Evolutionary conservation across 1,140 invertebrate species (phyloP).

Genomic region (Hylaeus anthracinus): DNA sequence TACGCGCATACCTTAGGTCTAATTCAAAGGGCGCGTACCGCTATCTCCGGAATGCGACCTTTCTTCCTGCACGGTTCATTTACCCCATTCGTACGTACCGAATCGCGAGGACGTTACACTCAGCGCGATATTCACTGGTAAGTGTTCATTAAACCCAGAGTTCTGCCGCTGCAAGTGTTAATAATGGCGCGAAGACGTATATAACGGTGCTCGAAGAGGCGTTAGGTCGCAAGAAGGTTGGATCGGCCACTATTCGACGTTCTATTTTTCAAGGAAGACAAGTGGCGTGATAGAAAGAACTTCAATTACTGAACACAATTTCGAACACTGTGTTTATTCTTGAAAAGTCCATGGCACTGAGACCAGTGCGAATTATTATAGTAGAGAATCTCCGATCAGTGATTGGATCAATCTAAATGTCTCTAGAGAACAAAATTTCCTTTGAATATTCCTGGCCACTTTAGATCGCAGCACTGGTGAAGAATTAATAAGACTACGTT

Average conservation of each 20-base stretch:
- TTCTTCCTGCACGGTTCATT: slow-evolving; percentile 63
- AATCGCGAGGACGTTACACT: slow-evolving; percentile 59
- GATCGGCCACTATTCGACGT: not conserved
- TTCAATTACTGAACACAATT: too few relatives aligned
- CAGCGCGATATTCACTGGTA: slow-evolving; percentile 56
- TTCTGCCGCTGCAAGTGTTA: slow-evolving; percentile 42
- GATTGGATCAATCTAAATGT: too few relatives aligned
- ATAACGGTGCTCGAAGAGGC: not conserved
- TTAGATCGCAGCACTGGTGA: too few relatives aligned
- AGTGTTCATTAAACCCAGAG: slow-evolving; percentile 63
- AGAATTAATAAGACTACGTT: too few relatives aligned
- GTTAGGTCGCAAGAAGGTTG: not conserved
- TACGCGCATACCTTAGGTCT: slow-evolving; percentile 62
- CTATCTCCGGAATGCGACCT: slow-evolving; percentile 62
- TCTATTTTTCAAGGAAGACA: slow-evolving; percentile 13
- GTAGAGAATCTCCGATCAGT: too few relatives aligned
- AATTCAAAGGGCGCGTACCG: slow-evolving; percentile 58
- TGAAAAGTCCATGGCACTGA: too few relatives aligned
- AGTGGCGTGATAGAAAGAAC: too few relatives aligned
- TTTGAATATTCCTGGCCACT: too few relatives aligned
- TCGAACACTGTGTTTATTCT: too few relatives aligned
- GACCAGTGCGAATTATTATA: too few relatives aligned
- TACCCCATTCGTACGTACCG: slow-evolving; percentile 51
- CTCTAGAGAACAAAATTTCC: too few relatives aligned
- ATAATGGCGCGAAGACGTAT: slow-evolving; percentile 22